Conservation (phyloP, 1,140 invertebrate species). For the Drosophila kanapiae region DNA sequence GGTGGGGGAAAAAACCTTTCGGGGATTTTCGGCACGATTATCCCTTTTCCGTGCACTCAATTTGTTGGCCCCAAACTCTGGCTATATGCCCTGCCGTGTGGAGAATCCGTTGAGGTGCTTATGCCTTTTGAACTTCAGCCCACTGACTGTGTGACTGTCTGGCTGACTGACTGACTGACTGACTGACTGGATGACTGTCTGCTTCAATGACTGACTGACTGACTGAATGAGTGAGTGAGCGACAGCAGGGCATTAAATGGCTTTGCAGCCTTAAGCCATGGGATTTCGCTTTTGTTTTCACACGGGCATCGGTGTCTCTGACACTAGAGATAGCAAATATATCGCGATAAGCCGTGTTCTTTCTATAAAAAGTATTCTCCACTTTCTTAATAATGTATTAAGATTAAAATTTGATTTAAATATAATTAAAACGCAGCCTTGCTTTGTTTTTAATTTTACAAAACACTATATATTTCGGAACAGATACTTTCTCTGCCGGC, state of each 20-base stretch:
- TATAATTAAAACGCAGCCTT: too few relatives aligned
- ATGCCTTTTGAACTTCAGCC: slow-evolving; percentile 66
- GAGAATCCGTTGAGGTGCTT: slow-evolving; percentile 58
- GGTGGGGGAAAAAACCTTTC: slow-evolving; percentile 59
- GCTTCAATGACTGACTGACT: slow-evolving; percentile 20
- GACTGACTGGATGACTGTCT: slow-evolving; percentile 25
- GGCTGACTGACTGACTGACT: slow-evolving; percentile 10
- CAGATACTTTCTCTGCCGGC: too few relatives aligned
- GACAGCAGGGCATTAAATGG: slow-evolving; percentile 62
- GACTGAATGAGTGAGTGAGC: slow-evolving; percentile 21
- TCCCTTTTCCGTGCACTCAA: slow-evolving; percentile 76
- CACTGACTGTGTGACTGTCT: slow-evolving; percentile 38
- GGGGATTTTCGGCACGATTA: slow-evolving; percentile 71
- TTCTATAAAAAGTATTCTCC: not conserved
- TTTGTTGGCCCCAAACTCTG: slow-evolving; percentile 48
- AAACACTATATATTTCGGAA: too few relatives aligned
- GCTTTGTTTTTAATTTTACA: too few relatives aligned
- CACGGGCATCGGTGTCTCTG: slow-evolving; percentile 46
- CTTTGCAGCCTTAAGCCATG: slow-evolving; percentile 60
- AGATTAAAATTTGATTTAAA: too few relatives aligned
- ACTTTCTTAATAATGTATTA: too few relatives aligned
- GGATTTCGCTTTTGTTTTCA: slow-evolving; percentile 63
- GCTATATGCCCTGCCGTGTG: slow-evolving; percentile 6
- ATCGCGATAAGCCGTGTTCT: not conserved
- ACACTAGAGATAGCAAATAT: slow-evolving; percentile 10